Conservation (phyloP, 2,888 invertebrate species). For the Galerucella calmariensis region DNA sequence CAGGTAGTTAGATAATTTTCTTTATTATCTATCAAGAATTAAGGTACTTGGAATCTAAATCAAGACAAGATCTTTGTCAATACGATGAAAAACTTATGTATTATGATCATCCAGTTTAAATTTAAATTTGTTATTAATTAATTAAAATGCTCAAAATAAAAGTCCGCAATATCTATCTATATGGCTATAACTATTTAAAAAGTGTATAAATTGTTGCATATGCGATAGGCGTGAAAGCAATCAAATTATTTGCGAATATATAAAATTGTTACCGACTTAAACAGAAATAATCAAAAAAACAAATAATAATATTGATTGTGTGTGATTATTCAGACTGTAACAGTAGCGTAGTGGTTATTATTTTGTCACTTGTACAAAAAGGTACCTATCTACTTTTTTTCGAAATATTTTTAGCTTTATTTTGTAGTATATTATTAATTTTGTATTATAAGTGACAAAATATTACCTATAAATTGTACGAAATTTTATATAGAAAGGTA, state of each 20-base stretch:
- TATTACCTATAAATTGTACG: constrained; percentile 25
- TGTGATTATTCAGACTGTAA: constrained; percentile 43
- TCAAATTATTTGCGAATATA: constrained; percentile 51
- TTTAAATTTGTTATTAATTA: neutral
- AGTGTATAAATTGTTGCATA: constrained; percentile 28
- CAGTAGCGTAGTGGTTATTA: constrained; percentile 16
- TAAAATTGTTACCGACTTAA: constrained; percentile 36
- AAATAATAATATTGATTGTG: constrained; percentile 29
- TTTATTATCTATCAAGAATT: too few species aligned
- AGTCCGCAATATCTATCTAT: constrained; percentile 2
- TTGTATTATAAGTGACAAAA: constrained; percentile 27
- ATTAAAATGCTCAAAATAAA: constrained; percentile 16
- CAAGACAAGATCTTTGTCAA: too few species aligned
- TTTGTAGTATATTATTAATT: neutral
- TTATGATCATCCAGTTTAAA: neutral
- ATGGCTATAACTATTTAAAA: neutral
- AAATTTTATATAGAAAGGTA: constrained; percentile 25
- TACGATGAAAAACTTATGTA: too few species aligned
- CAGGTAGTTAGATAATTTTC: too few species aligned
- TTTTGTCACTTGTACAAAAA: constrained; percentile 20
- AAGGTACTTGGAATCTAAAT: too few species aligned
- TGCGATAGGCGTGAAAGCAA: constrained; percentile 53
- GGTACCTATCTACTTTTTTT: neutral
- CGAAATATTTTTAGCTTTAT: neutral
- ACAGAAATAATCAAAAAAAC: constrained; percentile 34